Base-by-base conservation (phyloP, 2,113 vertebrate species). In the Campylomormyrus tamandua region DNA sequence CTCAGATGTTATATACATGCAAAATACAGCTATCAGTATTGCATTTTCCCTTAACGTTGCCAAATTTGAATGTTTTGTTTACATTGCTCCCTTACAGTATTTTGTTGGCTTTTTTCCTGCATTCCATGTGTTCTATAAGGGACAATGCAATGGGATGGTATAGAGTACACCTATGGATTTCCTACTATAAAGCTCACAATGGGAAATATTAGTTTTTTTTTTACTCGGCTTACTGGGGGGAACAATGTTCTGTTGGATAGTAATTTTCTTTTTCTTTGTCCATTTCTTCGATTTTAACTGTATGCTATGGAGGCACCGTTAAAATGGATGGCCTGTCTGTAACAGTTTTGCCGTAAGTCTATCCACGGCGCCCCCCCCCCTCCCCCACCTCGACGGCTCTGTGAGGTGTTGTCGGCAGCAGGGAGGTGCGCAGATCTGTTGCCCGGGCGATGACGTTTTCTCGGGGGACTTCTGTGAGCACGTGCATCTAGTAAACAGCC, bases 1-100 rank as follows among this genome's bases (percentile, higher is more conserved):
- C 46, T 93, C 92, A 91, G 35, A 91, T 90, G 92, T 93, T 90
- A 93, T 92, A 88, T 94, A 84, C 83, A 84, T 48, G 21, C 45
- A 80, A 19, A 80, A 94, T 93, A 94, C 94, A 95, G 94, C 87
- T 94, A 94, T 94, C 94, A 95, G 95, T 95, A 95, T 95, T 96
- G 94, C 94, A 93, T 95, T 93, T 92, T 94, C 90, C 91, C 93
- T 92, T 91, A 49, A 89, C 93, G 94, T 95, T 95, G 95, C 95
- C 95, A 96, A 96, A 95, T 95, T 93, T 93, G 91, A 92, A 89
- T 90, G 17, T 93, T 92, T 92, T 91, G 87, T 91, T 89, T 89
- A 89, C 53, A 85, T 87, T 17, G 70, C 87, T 90, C 90, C 90
- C 87, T 90, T 62, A 39, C 90, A 90, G 90, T 90, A 84, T 90